Conservation (phyloP, 2,113 vertebrate genomes). For the Halichoerus grypus region DNA sequence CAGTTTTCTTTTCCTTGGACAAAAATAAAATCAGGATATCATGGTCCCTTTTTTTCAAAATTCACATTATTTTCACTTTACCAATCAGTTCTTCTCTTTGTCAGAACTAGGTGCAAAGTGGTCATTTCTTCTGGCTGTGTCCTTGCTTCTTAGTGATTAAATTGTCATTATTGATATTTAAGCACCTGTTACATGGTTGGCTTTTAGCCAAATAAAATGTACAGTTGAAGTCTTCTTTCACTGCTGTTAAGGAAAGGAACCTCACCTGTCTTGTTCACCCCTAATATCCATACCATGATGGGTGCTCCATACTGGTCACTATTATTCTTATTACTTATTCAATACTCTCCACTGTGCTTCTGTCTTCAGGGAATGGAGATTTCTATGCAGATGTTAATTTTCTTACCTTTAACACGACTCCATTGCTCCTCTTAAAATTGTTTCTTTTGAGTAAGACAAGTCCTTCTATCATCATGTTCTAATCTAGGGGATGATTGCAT, state of each 20-base stretch:
- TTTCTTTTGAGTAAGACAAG: background rate
- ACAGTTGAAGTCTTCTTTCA: background rate
- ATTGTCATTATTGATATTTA: constrained; percentile 22
- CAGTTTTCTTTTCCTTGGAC: background rate
- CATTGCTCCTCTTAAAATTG: background rate
- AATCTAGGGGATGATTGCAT: background rate
- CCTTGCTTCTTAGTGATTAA: background rate
- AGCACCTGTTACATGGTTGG: background rate
- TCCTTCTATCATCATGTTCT: background rate
- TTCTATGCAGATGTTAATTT: background rate
- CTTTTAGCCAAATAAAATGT: constrained; percentile 9
- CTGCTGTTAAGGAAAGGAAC: background rate
- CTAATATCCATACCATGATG: background rate
- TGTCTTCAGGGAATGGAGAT: constrained; percentile 43
- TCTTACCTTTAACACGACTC: background rate
- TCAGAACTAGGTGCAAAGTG: background rate
- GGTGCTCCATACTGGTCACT: background rate
- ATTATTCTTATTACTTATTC: background rate
- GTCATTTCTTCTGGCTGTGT: constrained; percentile 18
- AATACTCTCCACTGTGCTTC: background rate
- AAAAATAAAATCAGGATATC: constrained; percentile 52
- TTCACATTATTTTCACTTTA: constrained; percentile 26
- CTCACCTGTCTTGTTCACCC: background rate
- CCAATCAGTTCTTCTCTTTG: background rate
- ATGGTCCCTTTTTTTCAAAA: background rate